These are phyloP conservation scores for Hirtodrosophila confusa DNA, from an alignment of 2,888 invertebrate genomes.

Conservation along the genomic window DNA sequence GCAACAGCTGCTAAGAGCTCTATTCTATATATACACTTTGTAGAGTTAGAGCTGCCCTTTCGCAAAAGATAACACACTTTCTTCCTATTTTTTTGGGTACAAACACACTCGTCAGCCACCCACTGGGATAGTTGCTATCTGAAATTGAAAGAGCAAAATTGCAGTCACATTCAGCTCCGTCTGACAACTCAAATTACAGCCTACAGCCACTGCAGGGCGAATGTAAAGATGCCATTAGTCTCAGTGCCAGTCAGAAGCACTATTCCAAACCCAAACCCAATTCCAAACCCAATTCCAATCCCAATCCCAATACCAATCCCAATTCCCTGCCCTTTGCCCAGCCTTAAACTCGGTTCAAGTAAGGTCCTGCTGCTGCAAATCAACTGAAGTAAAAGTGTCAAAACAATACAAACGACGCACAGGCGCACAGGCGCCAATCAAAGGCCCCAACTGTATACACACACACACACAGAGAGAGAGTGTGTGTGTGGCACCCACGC, in stretches of 20 bases:
- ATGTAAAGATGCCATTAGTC: conserved; percentile 22
- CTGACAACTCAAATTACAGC: conserved; percentile 19
- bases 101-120: no score
- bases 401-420: conserved; percentile 68
- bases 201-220: conserved; percentile 11
- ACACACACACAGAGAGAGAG: conserved; percentile 1
- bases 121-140: not conserved
- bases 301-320: conserved; percentile 25
- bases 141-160: conserved; percentile 4
- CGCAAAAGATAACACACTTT: no score
- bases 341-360: no score
- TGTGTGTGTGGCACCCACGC: conserved; percentile 36
- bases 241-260: not conserved
- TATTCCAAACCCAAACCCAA: not conserved
- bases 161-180: conserved; percentile 9
- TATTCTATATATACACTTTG: not conserved
- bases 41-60: no score
- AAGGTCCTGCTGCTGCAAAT: conserved; percentile 54
- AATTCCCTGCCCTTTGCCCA: conserved; percentile 13
- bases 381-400: conserved; percentile 74
- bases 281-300: conserved; percentile 24
- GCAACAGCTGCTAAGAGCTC: no score
- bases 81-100: no score
- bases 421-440: conserved; percentile 45
- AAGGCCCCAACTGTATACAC: conserved; percentile 14